Conservation (phyloP, 2,888 invertebrate species). For the Lepidochrysops patricia region DNA sequence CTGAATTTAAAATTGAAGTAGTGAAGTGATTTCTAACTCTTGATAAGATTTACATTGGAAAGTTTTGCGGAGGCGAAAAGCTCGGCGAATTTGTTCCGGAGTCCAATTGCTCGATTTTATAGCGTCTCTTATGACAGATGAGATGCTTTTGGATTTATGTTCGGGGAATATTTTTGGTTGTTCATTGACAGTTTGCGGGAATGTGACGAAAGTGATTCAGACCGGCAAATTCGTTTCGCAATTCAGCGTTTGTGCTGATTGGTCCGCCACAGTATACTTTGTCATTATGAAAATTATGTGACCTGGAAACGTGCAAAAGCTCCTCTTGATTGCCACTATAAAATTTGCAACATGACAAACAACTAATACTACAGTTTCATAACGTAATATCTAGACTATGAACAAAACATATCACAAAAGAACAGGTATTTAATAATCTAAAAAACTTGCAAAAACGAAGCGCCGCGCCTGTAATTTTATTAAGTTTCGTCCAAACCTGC, state of each 20-base stretch:
- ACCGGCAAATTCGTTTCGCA: too few species aligned
- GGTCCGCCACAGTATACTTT: too few species aligned
- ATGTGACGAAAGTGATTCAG: too few species aligned
- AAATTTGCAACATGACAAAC: too few species aligned
- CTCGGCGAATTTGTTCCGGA: conserved; percentile 2
- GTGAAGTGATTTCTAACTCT: conserved; percentile 13
- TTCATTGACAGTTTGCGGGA: neutral
- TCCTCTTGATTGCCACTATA: too few species aligned
- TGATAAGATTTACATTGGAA: conserved; percentile 15
- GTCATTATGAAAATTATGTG: too few species aligned
- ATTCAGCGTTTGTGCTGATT: too few species aligned
- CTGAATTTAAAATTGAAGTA: conserved; percentile 14
- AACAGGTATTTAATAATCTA: neutral
- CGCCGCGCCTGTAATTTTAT: neutral
- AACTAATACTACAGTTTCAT: too few species aligned
- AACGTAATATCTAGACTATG: too few species aligned
- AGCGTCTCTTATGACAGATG: conserved; percentile 8
- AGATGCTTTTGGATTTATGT: conserved; percentile 6
- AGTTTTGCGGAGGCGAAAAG: conserved; percentile 9
- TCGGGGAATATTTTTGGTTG: neutral
- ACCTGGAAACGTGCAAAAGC: too few species aligned
- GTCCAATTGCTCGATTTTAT: conserved; percentile 15
- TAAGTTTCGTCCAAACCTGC: neutral
- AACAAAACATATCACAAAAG: neutral
- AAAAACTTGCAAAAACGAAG: neutral